Evolutionary conservation across 2,888 invertebrate species (phyloP).

Genomic region (Bruchidius siliquastri): DNA sequence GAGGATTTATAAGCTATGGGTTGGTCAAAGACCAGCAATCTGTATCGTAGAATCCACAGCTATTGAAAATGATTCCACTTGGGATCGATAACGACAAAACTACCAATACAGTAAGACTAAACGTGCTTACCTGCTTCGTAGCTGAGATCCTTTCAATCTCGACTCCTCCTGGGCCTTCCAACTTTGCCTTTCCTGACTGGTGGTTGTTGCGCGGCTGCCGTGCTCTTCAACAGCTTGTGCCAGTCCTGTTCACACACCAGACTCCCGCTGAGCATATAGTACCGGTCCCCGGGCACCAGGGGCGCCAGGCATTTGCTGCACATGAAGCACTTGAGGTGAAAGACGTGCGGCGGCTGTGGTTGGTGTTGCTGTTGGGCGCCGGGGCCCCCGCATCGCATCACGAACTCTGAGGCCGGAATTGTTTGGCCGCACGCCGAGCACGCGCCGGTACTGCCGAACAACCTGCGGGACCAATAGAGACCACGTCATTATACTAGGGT

Average conservation of each 20-base stretch:
- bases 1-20: too few species aligned
- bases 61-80: too few species aligned
- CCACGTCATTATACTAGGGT: neutral
- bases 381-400: conserved; percentile 74
- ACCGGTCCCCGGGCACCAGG: conserved; percentile 82
- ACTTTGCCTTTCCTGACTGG: conserved; percentile 84
- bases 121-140: conserved; percentile 30
- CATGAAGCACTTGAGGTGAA: conserved; percentile 93
- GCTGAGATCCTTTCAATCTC: conserved; percentile 67
- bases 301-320: conserved; percentile 90
- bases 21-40: too few species aligned
- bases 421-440: conserved; percentile 89
- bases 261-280: conserved; percentile 85
- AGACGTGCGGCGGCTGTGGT: conserved; percentile 64
- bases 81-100: too few species aligned
- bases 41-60: too few species aligned
- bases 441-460: conserved; percentile 85
- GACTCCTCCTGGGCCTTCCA: conserved; percentile 81
- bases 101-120: too few species aligned
- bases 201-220: conserved; percentile 53
- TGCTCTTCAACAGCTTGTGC: conserved; percentile 84
- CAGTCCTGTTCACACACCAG: conserved; percentile 94
- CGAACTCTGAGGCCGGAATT: conserved; percentile 90
- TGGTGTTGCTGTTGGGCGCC: conserved; percentile 50
- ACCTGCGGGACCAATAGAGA: conserved; percentile 58